A percentile compares a stretch with the other conserved stretches of the same genome.
Evolutionary conservation across 2,888 invertebrate species (phyloP).

Genomic region (Maniola hyperantus): DNA sequence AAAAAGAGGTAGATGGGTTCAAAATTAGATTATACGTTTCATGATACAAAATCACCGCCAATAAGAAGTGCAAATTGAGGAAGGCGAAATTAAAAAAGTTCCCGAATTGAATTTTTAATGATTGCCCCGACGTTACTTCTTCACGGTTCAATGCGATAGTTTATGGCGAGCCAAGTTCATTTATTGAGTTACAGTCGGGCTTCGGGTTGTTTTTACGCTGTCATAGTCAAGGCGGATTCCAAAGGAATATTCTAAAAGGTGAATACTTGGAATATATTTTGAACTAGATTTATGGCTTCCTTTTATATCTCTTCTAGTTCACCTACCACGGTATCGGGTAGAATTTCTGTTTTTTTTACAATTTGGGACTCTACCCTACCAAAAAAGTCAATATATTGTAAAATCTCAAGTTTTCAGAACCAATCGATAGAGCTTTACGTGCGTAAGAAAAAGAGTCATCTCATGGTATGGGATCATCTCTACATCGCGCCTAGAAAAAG

Average conservation of each 20-base stretch:
- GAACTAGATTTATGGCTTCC: not conserved
- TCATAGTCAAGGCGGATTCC: slow-evolving; percentile 62
- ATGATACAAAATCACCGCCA: slow-evolving; percentile 13
- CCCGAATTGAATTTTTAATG: slow-evolving; percentile 36
- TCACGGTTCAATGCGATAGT: slow-evolving; percentile 46
- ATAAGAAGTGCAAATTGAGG: slow-evolving; percentile 33
- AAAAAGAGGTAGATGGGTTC: no score
- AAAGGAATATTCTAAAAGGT: slow-evolving; percentile 44
- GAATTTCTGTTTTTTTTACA: no score
- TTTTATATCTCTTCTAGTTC: no score
- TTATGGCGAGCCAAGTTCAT: slow-evolving; percentile 56
- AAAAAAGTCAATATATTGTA: no score
- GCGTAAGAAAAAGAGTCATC: no score
- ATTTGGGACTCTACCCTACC: no score
- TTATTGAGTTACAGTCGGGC: slow-evolving; percentile 68
- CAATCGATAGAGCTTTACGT: no score
- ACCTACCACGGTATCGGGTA: no score
- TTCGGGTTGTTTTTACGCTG: slow-evolving; percentile 62
- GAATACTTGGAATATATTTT: not conserved
- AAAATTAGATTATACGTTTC: slow-evolving; percentile 5
- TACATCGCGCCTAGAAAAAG: no score
- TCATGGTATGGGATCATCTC: no score
- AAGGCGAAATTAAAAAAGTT: slow-evolving; percentile 35
- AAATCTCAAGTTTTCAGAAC: no score
- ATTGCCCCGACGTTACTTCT: slow-evolving; percentile 38